Conservation (phyloP, 2,888 invertebrate genomes). For the Ethmia dodecea region DNA sequence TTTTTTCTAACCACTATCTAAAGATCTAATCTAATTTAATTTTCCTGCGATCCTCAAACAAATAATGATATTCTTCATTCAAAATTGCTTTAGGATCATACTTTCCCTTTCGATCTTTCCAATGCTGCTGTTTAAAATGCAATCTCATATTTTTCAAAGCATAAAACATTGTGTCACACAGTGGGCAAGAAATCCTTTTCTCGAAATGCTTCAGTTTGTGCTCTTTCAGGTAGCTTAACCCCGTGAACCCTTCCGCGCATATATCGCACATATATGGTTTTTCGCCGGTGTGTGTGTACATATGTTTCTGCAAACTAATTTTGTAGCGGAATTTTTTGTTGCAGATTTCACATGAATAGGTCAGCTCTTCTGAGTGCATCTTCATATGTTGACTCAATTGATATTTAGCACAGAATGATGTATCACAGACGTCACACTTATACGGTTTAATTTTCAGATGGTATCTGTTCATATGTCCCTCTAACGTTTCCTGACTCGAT, state of each 20-base stretch:
- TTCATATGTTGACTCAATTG: conserved; percentile 28
- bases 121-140: conserved; percentile 42
- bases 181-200: conserved; percentile 33
- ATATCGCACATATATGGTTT: conserved; percentile 38
- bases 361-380: conserved; percentile 27
- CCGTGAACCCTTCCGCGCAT: conserved; percentile 37
- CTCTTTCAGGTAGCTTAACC: conserved; percentile 39
- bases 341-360: conserved; percentile 27
- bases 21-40: too few relatives aligned
- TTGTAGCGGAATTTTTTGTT: conserved; percentile 37
- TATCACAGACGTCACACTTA: conserved; percentile 29
- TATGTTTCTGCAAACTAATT: conserved; percentile 39
- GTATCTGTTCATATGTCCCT: conserved; percentile 35
- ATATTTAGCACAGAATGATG: conserved; percentile 25
- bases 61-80: conserved; percentile 24
- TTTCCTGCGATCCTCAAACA: conserved; percentile 34
- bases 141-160: conserved; percentile 37
- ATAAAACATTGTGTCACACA: conserved; percentile 37
- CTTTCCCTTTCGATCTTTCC: conserved; percentile 32
- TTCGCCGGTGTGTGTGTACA: conserved; percentile 39
- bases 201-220: conserved; percentile 39
- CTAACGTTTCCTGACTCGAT: conserved; percentile 15
- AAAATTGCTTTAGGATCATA: conserved; percentile 34
- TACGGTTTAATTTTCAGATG: conserved; percentile 35
- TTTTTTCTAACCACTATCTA: too few relatives aligned